These are phyloP conservation scores for Syngnathus floridae DNA, from an alignment of 2,113 vertebrate genomes.

Conservation along the genomic window DNA sequence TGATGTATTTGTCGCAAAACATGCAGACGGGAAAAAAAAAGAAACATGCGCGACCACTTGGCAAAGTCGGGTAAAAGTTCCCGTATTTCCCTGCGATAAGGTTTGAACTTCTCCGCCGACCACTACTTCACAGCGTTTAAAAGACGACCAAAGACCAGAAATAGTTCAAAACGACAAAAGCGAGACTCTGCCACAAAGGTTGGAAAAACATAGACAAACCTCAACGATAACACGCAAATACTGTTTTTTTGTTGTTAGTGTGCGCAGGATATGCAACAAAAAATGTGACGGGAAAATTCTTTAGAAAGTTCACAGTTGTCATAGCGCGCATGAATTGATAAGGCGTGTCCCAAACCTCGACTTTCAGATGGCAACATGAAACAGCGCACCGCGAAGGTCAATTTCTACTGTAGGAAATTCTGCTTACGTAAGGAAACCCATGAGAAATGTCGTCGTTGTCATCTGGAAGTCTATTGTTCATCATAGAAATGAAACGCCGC, in stretches of 20 bases:
- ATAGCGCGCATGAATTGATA: slow-evolving; percentile 37
- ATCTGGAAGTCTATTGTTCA: neutral
- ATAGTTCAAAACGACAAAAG: slow-evolving; percentile 15
- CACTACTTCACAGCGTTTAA: slow-evolving; percentile 58
- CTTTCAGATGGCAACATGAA: neutral
- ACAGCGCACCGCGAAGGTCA: neutral
- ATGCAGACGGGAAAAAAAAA: slow-evolving; percentile 13
- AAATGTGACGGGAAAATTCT: slow-evolving; percentile 27
- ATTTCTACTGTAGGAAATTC: neutral
- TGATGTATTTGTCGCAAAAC: slow-evolving; percentile 51
- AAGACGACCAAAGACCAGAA: slow-evolving; percentile 37
- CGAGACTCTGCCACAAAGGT: slow-evolving; percentile 6
- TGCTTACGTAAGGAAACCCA: neutral
- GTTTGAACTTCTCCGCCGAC: slow-evolving; percentile 24
- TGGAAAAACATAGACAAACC: slow-evolving; percentile 5
- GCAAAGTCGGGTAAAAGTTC: slow-evolving; percentile 27
- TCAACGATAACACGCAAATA: slow-evolving; percentile 59
- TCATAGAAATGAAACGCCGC: neutral
- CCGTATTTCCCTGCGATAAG: slow-evolving; percentile 51
- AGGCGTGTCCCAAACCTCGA: neutral
- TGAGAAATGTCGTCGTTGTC: neutral
- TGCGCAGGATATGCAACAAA: slow-evolving; percentile 20
- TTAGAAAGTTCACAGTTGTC: slow-evolving; percentile 73
- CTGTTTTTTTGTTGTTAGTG: slow-evolving; percentile 48
- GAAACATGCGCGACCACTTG: slow-evolving; percentile 24